Base-by-base conservation (phyloP, 30 jellyfish, hydroid and myxozoan species). In the Hydractinia symbiolongicarpus region DNA sequence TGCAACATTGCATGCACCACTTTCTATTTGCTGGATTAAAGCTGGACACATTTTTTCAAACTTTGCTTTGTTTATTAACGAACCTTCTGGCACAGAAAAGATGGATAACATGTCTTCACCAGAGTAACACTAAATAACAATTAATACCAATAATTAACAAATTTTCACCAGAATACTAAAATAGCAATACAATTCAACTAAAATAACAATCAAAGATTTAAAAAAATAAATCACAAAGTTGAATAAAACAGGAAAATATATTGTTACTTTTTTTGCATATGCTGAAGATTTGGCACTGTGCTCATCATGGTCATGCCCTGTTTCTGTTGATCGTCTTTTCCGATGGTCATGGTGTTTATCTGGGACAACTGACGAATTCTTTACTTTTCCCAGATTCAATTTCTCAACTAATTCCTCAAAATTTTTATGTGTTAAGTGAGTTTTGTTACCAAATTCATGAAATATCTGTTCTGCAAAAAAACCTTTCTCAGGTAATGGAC, bases 21-120 rank as follows among this genome's bases (percentile, higher is more conserved):
- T 82, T 73, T 84, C 97, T 53, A 90, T 54, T 81, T 90, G 97
- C 57, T 90, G 95, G 8, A 90, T 78, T 44, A 90, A 61, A 8
- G 97, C 67, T 14, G 97, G 97, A 57, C 97, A 84, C 15, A 90
- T 67, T 73, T 81, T 77, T 30, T 77, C 77, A 69, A 90, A 90
- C 71, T 84, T 91, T 2, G 83, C 76, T 61, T 77, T 58, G 55
- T 56, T 67, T 16, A 90, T 77, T 1, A 89, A 86, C 55, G 86
- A 20, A 9, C 76, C 55, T 62, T 84, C 55, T 54, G 73, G 19
- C 16, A 90, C 53, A 4, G 86, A 50, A 67, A 80, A 89, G 5
- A 90, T 85, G 68, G 76, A 73, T 44, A 90, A 84, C 30, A 90
- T 50, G 51, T 81, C 58, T 19, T 85, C 97, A 16, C 93, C 86